Conservation (phyloP, 2,113 vertebrate species). For the Leuciscus idus region DNA sequence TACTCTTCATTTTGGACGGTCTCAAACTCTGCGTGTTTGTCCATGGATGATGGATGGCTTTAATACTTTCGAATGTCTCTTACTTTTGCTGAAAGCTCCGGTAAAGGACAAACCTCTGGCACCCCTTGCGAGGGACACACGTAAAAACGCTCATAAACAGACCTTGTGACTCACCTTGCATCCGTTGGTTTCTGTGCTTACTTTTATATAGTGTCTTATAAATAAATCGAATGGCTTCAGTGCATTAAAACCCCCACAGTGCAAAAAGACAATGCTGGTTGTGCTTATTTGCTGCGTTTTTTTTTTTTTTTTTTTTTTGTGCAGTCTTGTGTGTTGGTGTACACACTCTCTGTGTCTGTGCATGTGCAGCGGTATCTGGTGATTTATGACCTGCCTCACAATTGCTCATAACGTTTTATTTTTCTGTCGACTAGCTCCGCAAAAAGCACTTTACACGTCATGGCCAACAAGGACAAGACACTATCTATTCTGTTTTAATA, state of each 20-base stretch:
- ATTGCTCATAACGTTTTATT: constrained; percentile 22
- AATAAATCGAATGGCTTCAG: not conserved
- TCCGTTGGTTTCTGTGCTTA: not conserved
- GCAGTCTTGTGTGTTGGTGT: not conserved
- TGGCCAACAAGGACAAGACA: not conserved
- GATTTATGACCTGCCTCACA: constrained; percentile 12
- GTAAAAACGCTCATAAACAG: not conserved
- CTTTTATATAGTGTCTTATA: not conserved
- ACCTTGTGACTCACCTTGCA: constrained; percentile 10
- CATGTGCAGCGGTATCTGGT: not conserved
- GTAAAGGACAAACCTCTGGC: not conserved
- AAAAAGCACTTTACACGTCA: not conserved
- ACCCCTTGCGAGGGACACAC: not conserved
- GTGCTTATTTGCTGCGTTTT: not conserved
- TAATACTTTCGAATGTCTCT: constrained; percentile 25
- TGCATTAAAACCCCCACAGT: constrained; percentile 3
- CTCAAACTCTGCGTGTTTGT: not conserved
- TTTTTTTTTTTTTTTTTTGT: not conserved
- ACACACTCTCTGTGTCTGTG: not conserved
- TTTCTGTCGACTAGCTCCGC: not conserved
- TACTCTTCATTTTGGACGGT: not conserved
- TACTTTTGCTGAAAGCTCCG: not conserved
- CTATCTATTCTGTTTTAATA: not conserved
- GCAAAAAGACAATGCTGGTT: not conserved
- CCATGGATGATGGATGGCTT: constrained; percentile 19